A percentile compares a stretch with the other conserved stretches of the same genome.
These are phyloP conservation scores for Xestia c-nigrum DNA, from an alignment of 2,888 invertebrate species.

Conservation along the genomic window DNA sequence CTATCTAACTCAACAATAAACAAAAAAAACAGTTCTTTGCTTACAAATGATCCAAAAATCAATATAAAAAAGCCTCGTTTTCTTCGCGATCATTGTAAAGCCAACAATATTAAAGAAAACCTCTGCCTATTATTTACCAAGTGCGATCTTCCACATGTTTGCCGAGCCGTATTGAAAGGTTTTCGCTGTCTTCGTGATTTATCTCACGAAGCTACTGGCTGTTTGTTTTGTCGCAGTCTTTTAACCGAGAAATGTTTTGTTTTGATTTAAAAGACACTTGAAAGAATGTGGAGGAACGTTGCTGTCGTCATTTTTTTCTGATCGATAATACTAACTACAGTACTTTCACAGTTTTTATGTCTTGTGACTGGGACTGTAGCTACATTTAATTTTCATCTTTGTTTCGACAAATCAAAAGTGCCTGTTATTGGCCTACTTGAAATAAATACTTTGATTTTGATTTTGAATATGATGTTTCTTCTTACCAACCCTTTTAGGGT, in stretches of 20 bases:
- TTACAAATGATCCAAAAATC: background rate
- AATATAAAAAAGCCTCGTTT: background rate
- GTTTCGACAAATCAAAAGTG: too few relatives aligned
- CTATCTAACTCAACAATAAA: background rate
- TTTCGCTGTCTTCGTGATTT: conserved; percentile 48
- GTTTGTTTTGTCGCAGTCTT: conserved; percentile 33
- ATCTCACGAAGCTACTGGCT: conserved; percentile 22
- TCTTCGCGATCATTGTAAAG: background rate
- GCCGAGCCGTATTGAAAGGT: conserved; percentile 52
- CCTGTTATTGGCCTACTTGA: too few relatives aligned
- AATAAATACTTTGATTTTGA: too few relatives aligned
- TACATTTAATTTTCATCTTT: too few relatives aligned
- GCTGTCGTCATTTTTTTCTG: background rate
- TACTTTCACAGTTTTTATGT: too few relatives aligned
- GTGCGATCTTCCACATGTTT: conserved; percentile 35
- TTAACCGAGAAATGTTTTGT: conserved; percentile 27
- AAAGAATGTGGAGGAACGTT: background rate
- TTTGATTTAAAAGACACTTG: conserved; percentile 7
- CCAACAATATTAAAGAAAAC: conserved; percentile 17
- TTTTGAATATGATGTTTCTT: too few relatives aligned
- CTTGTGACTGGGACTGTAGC: too few relatives aligned
- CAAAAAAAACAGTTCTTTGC: background rate
- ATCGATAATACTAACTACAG: too few relatives aligned
- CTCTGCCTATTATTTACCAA: conserved; percentile 29
- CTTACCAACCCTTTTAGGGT: too few relatives aligned